Base-by-base conservation (phyloP, 2,888 invertebrate species). In the Ferrisia virgata region DNA sequence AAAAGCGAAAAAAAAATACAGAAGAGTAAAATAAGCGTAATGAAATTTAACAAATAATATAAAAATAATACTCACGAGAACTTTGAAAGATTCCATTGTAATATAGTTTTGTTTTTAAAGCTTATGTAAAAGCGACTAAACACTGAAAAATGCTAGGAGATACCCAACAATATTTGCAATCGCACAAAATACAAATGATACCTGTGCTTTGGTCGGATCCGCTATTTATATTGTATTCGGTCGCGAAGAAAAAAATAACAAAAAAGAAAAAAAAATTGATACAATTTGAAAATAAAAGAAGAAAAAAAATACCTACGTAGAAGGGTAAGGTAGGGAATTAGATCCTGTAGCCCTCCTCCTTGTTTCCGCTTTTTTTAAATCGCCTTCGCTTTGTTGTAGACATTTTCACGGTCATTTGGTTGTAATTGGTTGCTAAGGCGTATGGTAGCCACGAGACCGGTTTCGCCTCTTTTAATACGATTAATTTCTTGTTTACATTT, bases 31-130 rank as follows among this genome's bases (percentile, higher is more conserved):
- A 79, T 15, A 22, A 43, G 28, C 40, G 28, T 28, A 28, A 25
- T 64, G 9, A 64, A 25, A 64, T 64, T 64, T 11, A 11, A 39
- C 39, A 11, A 39, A 39, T 8, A 39, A n/a, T 15, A 53, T 53
- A 53, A 53, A 76, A 76, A 40, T 25, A 69, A 22, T 76, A 83
- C 83, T 83, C 72, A 83, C 83, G 39, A 83, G 43, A 83, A 83
- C 47, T 83, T 76, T 83, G 83, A 76, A 83, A 47, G 76, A 83
- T 43, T 83, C 83, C 83, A 83, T 83, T 83, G 76, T 76, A 83
- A 76, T n/a, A n/a, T n/a, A n/a, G 25, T 40, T 69, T n/a, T 36
- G 36, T 82, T 33, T 69, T 82, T 64, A 18, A 40, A 72, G 22
- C 31, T 43, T 79, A 36, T 79, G 28, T 25, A 64, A 64, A 82